Percentiles rank a stretch among this genome's conserved stretches.
phyloP scores from a whole-genome alignment of 2,888 invertebrate species.

The Hirtodrosophila cameraria region DNA sequence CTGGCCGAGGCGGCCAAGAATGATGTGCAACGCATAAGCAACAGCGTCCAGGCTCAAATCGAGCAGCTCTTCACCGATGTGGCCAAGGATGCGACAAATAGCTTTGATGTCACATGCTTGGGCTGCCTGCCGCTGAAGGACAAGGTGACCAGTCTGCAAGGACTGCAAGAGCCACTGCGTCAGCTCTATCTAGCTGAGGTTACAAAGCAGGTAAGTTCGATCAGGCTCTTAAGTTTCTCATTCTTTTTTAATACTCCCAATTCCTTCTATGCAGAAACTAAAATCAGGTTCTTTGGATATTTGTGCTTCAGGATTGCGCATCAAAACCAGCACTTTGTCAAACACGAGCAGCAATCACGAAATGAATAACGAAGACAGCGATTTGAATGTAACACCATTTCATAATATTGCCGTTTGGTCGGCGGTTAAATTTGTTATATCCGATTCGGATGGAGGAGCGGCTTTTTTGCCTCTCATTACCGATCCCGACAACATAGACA shows the following conservation, averaged over 20 bases:
- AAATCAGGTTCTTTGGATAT: conserved; percentile 82
- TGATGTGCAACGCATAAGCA: conserved; percentile 85
- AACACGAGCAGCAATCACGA: conserved; percentile 49
- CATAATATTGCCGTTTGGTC: conserved; percentile 97
- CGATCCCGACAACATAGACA: conserved; percentile 91
- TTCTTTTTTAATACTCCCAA: neutral
- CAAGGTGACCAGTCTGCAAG: conserved; percentile 92
- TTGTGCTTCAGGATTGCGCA: conserved; percentile 87
- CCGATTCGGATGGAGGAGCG: conserved; percentile 86
- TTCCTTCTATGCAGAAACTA: conserved; percentile 68
- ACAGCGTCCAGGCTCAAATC: conserved; percentile 93
- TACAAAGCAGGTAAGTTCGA: conserved; percentile 75
- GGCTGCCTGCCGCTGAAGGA: conserved; percentile 91
- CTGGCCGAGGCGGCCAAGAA: conserved; percentile 78
- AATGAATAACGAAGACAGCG: conserved; percentile 48
- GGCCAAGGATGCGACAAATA: conserved; percentile 87
- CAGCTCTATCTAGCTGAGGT: conserved; percentile 87
- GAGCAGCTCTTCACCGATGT: conserved; percentile 93
- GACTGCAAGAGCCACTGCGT: conserved; percentile 91
- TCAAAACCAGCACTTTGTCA: conserved; percentile 84
- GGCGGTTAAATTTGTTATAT: conserved; percentile 92
- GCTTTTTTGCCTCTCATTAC: conserved; percentile 94
- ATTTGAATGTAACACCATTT: conserved; percentile 89
- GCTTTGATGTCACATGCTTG: conserved; percentile 91
- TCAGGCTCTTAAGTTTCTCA: rapidly evolving